Evolutionary conservation across 2,797 vertebrate genomes (phyloP), one percentile per base, ranked within the genome.

Genomic region (Chloroceryle amazona): DNA sequence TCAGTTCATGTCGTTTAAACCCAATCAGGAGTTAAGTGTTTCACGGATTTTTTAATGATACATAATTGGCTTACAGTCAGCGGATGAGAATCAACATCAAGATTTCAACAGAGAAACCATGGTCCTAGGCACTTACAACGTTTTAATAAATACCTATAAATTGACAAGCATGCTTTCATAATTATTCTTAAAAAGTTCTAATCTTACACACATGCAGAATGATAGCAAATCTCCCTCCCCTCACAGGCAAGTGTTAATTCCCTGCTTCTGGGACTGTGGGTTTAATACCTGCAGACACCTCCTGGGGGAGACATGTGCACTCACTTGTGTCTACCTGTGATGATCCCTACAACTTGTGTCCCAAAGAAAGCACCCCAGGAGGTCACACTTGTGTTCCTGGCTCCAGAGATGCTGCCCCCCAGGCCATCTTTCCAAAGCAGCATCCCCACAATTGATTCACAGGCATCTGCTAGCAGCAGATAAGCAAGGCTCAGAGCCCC

Each of bases 131-230:
- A 55, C 33, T 51, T 74, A 7, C 2, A 60, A 71, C 54, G 7
- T 4, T 11, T 67, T 81, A 46, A 42, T 63, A 31, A 49, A 63
- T 65, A n/a, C 29, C 20, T 44, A n/a, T 20, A 65, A 65, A 74
- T 51, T 71, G 6, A 20, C 37, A 68, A 47, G 4, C 1, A 0
- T 2, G 1, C 2, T 88, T 72, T 16, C 41, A 4, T 49, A 79
- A 51, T 44, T 61, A 42, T 49, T 62, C 14, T 58, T 20, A 57
- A 58, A 73, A 62, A 29, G 15, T 65, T 85, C 41, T 66, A 18
- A 44, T 70, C 60, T 89, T 14, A 44, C 0, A 1, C 15, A 37
- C 37, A 6, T 2, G 14, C 1, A 5, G 8, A 52, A 10, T 15
- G 17, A 57, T 31, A 18, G 28, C 35, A 72, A 70, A 84, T 12